These are phyloP conservation scores for Prietella phreatophila DNA, from an alignment of 2,113 vertebrate species.

Conservation along the genomic window DNA sequence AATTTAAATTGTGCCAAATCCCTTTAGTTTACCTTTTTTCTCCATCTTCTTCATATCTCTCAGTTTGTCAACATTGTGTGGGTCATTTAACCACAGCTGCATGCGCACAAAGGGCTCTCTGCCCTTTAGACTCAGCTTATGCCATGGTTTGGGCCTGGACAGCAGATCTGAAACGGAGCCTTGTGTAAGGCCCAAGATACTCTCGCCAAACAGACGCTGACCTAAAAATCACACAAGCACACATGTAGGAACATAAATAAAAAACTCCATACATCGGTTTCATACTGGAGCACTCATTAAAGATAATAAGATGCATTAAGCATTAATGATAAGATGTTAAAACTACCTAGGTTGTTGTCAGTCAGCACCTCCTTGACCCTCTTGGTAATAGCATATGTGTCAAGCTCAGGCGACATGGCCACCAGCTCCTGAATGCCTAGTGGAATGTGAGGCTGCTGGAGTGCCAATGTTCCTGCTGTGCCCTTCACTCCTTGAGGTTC, in stretches of 20 bases:
- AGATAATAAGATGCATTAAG: neutral
- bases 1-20: neutral
- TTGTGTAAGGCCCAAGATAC: conserved; percentile 95
- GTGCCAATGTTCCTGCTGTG: conserved; percentile 61
- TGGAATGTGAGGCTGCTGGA: conserved; percentile 70
- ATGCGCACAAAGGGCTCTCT: conserved; percentile 96
- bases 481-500: conserved; percentile 70
- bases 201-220: conserved; percentile 96
- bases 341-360: conserved; percentile 94
- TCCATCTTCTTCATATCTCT: conserved; percentile 98
- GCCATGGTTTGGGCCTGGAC: conserved; percentile 96
- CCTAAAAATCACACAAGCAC: conserved; percentile 66
- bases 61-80: conserved; percentile 93
- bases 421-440: conserved; percentile 96
- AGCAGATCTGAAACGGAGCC: conserved; percentile 97
- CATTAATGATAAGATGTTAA: neutral
- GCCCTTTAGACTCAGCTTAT: conserved; percentile 97
- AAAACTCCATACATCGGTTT: neutral
- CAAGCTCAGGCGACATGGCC: conserved; percentile 92
- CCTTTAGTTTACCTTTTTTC: conserved; percentile 86
- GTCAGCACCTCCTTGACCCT: conserved; percentile 97
- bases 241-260: conserved; percentile 20
- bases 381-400: conserved; percentile 97
- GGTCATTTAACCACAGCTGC: conserved; percentile 97
- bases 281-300: neutral